Conservation (phyloP, 2,113 vertebrate genomes). For the Cyrtonyx montezumae region DNA sequence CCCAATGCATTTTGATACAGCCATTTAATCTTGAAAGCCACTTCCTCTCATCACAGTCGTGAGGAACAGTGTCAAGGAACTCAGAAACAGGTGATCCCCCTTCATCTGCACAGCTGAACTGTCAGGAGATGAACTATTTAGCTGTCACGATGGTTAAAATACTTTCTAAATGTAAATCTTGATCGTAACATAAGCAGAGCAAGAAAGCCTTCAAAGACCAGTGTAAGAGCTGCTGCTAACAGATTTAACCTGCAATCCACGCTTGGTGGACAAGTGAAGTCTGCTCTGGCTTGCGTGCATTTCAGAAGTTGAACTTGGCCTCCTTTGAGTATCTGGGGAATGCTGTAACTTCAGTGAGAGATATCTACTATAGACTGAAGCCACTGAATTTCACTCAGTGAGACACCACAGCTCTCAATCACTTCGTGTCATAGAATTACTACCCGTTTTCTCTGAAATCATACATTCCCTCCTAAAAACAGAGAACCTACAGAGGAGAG, state of each 20-base stretch:
- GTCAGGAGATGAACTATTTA: background rate
- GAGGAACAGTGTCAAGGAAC: background rate
- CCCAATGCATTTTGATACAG: background rate
- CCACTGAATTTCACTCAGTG: background rate
- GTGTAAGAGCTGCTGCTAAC: rapidly evolving
- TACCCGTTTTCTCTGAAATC: background rate
- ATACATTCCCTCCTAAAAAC: background rate
- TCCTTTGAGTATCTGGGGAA: background rate
- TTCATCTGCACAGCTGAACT: background rate
- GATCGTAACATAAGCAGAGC: background rate
- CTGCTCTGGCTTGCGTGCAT: background rate
- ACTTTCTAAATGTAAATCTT: background rate
- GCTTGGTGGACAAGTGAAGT: background rate
- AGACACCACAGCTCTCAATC: background rate
- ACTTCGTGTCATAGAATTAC: background rate
- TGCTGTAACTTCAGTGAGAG: rapidly evolving
- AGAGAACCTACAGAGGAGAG: background rate
- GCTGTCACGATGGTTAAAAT: background rate
- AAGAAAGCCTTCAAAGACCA: background rate
- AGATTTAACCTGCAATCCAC: background rate
- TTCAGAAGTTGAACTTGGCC: background rate
- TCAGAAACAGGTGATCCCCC: background rate
- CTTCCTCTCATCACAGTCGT: background rate
- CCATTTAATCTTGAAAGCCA: background rate
- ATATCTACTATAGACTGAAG: background rate